Evolutionary conservation across 1,140 invertebrate genomes (phyloP).

Genomic region (Chlorops oryzae): DNA sequence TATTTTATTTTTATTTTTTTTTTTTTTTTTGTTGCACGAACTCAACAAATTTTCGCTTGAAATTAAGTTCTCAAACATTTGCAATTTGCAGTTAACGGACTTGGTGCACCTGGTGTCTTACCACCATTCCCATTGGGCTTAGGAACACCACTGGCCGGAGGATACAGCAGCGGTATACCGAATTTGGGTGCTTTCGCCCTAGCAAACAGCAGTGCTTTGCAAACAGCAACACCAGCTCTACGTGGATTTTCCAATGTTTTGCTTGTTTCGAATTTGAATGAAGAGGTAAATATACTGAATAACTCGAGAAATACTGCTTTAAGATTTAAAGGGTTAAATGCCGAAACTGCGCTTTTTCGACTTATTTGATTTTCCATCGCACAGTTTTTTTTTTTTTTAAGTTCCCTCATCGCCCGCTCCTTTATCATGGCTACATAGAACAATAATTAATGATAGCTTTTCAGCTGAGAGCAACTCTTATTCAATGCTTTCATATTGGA

Average conservation of each 20-base stretch:
- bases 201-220: constrained; percentile 53
- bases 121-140: constrained; percentile 69
- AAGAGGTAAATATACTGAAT: constrained; percentile 75
- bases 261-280: constrained; percentile 84
- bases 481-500: too few relatives aligned
- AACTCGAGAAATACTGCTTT: too few relatives aligned
- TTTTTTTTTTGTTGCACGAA: constrained; percentile 6
- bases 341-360: too few relatives aligned
- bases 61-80: constrained; percentile 16
- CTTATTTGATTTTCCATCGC: too few relatives aligned
- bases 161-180: constrained; percentile 66
- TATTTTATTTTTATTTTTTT: constrained; percentile 17
- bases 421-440: too few relatives aligned
- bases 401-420: too few relatives aligned
- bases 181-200: constrained; percentile 68
- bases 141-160: constrained; percentile 62
- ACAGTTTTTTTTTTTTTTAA: too few relatives aligned
- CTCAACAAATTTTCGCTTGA: constrained; percentile 10
- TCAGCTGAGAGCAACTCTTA: too few relatives aligned
- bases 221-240: constrained; percentile 59
- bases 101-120: constrained; percentile 73
- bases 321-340: too few relatives aligned
- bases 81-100: constrained; percentile 36
- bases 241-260: constrained; percentile 73
- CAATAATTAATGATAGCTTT: too few relatives aligned